Evolutionary conservation across 2,113 vertebrate species (phyloP).

Genomic region (Ochotona curzoniae): DNA sequence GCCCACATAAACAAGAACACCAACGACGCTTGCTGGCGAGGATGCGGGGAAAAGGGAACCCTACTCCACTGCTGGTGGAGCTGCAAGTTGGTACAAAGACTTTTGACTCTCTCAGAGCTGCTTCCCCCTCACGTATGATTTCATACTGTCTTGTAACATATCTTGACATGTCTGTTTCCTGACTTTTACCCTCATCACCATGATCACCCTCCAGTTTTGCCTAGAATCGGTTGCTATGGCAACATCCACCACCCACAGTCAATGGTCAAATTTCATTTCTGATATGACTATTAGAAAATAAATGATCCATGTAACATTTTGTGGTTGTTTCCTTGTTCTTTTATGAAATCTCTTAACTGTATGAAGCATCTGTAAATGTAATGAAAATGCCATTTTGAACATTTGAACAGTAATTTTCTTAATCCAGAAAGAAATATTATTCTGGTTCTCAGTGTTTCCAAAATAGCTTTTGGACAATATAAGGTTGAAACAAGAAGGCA

Average conservation of each 20-base stretch:
- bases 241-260: slow-evolving; percentile 74
- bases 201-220: slow-evolving; percentile 64
- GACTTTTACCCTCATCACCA: slow-evolving; percentile 69
- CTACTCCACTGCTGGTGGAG: no score
- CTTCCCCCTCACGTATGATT: neutral
- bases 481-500: neutral
- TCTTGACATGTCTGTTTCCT: slow-evolving; percentile 57
- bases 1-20: no score
- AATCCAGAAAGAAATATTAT: slow-evolving; percentile 58
- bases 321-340: slow-evolving; percentile 56
- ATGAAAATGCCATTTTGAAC: slow-evolving; percentile 59
- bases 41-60: no score
- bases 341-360: slow-evolving; percentile 66
- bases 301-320: slow-evolving; percentile 74
- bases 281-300: slow-evolving; percentile 77
- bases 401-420: slow-evolving; percentile 62
- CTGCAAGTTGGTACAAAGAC: no score
- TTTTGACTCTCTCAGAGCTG: neutral
- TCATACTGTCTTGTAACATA: slow-evolving; percentile 58
- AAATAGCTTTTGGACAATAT: slow-evolving; percentile 58
- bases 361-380: slow-evolving; percentile 32
- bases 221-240: slow-evolving; percentile 73
- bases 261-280: slow-evolving; percentile 79
- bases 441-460: slow-evolving; percentile 35
- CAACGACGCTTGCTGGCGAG: no score